These are phyloP conservation scores for Sebastes matsubarae DNA, from an alignment of 2,797 vertebrate species.

Conservation along the genomic window DNA sequence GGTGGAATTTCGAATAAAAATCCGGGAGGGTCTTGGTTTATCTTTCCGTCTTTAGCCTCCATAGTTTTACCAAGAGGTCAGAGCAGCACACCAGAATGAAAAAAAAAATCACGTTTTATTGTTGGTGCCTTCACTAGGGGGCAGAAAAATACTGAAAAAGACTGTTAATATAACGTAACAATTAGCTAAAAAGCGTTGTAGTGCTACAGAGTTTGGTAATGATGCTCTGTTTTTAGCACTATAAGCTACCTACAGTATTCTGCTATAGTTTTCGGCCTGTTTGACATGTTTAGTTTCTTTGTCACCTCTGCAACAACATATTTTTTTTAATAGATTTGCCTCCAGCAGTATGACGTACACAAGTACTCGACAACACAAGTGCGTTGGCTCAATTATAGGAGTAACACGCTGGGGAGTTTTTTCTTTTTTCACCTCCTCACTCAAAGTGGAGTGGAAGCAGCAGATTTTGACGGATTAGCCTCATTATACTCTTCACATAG, in stretches of 20 bases:
- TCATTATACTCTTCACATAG: constrained; percentile 65
- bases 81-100: neutral
- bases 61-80: neutral
- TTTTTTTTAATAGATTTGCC: constrained; percentile 38
- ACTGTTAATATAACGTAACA: neutral
- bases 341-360: constrained; percentile 43
- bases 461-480: constrained; percentile 69
- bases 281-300: constrained; percentile 36
- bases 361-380: constrained; percentile 51
- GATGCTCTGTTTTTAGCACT: neutral
- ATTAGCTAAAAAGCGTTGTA: neutral
- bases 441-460: constrained; percentile 52
- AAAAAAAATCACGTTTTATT: too few species aligned
- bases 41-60: neutral
- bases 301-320: constrained; percentile 37
- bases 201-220: neutral
- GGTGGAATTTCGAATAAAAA: neutral
- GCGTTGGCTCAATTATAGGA: constrained; percentile 55
- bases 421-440: neutral
- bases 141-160: neutral
- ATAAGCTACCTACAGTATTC: neutral
- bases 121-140: neutral
- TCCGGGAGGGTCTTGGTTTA: neutral
- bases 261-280: constrained; percentile 22
- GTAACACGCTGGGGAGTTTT: constrained; percentile 36